Conservation (phyloP, 2,888 invertebrate species). For the Xiphydria camelus region DNA sequence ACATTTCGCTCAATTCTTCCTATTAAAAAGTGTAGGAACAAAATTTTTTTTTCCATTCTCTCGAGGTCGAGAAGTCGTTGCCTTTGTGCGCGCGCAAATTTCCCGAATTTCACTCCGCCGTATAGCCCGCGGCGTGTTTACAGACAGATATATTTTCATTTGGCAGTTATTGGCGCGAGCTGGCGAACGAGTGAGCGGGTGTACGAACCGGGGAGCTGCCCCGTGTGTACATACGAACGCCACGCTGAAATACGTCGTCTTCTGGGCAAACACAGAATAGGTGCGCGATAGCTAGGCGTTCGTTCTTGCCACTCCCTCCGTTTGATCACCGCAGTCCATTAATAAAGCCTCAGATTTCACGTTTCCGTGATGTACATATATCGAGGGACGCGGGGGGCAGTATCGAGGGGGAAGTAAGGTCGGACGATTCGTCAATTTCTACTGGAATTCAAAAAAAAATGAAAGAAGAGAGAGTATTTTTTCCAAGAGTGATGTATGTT, state of each 20-base stretch:
- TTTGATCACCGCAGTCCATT: slow-evolving; percentile 51
- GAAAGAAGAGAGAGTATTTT: too few species aligned
- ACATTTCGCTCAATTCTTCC: too few species aligned
- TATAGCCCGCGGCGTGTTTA: slow-evolving; percentile 46
- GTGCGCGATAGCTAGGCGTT: slow-evolving; percentile 26
- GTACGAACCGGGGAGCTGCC: slow-evolving; percentile 14
- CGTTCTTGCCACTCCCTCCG: slow-evolving; percentile 31
- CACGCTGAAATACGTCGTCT: slow-evolving; percentile 29
- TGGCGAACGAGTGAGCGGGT: slow-evolving; percentile 22
- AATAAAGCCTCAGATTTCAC: slow-evolving; percentile 55
- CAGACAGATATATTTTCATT: slow-evolving; percentile 58
- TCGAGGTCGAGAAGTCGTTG: too few species aligned
- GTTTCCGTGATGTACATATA: slow-evolving; percentile 21
- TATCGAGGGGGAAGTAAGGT: too few species aligned
- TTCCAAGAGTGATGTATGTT: too few species aligned
- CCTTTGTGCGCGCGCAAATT: too few species aligned
- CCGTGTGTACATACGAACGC: slow-evolving; percentile 33
- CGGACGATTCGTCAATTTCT: too few species aligned
- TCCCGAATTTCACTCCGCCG: slow-evolving; percentile 23
- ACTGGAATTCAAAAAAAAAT: too few species aligned
- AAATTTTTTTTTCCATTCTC: too few species aligned
- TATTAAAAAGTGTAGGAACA: too few species aligned
- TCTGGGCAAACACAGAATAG: slow-evolving; percentile 41
- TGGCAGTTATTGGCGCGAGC: slow-evolving; percentile 56
- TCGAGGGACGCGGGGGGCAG: too few species aligned